Evolutionary conservation across 2,797 vertebrate species (phyloP), one percentile per base, ranked within the genome.

Genomic region (Cynodonichthys magdalenae): DNA sequence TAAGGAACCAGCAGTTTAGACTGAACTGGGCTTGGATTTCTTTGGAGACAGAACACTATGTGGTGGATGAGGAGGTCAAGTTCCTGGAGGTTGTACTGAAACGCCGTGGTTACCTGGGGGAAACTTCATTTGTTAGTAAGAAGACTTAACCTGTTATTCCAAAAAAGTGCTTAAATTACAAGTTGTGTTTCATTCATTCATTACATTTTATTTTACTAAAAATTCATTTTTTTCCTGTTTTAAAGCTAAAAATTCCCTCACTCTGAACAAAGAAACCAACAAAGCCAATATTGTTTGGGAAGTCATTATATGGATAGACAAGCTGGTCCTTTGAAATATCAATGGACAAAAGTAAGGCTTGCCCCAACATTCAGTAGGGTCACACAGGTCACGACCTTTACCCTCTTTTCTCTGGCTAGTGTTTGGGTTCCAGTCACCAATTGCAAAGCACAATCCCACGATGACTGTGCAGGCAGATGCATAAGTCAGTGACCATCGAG

Each of bases 21-120:
- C 85, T 99, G 51, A 96, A 95, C 63, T 99, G 97, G 97, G 95
- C 96, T 15, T 99, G 97, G 97, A 97, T 99, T 75, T 98, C 96
- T 6, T 87, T 99, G 61, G 97, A 97, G 89, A 97, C 94, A 69
- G 91, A 96, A 4, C 91, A 92, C 80, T 96, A 97, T 18, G 85
- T 95, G 69, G 90, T 98, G 83, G 93, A 98, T 4, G 97, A 99
- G 75, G 95, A 97, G 50, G 86, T 88, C 71, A 97, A 94, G 84
- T 95, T 94, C 81, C 87, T 98, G 77, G 96, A 97, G 80, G 90
- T 98, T 67, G 74, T 93, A 73, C 92, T 99, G 67, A 95, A 91
- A 74, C 94, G 97, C 12, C 94, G 97, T 68, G 97, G 97, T 17
- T 98, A 95, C 80, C 90, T 98, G 54, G 97, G 96, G 58, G 97